Evolutionary conservation across 1,140 invertebrate genomes (phyloP), one percentile per base, ranked within the genome.

Genomic region (Arion vulgaris): DNA sequence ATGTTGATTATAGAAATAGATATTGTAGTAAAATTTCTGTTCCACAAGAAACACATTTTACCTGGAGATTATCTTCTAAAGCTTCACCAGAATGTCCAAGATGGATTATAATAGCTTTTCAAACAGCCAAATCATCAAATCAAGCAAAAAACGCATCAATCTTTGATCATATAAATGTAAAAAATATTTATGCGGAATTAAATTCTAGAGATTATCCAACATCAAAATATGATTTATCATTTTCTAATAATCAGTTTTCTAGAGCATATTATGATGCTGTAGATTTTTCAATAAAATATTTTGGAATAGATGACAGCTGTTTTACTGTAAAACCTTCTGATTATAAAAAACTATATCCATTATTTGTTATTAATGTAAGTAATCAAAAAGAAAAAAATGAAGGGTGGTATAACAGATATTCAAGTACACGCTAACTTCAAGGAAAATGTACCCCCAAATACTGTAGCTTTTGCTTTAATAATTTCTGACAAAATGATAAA

Each of bases 41-140:
- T 66, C 62, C 62, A 1, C n/a, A 9, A 66, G n/a, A n/a, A 5
- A 32, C 62, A 23, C 28, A 7, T 32, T 66, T 66, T 23, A 32
- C 62, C 2, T 66, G 62, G 62, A 23, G 62, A 32, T 17, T 66
- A 66, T 23, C 62, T n/a, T n/a, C n/a, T n/a, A n/a, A n/a, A 45
- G 19, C 1, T 1, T 23, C 62, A 2, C 32, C 62, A 32, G 62
- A 66, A 66, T 32, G 17, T 7, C 62, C 62, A 66, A 66, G 62
- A 66, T 66, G 62, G 62, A 66, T 66, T 66, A 66, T 66, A 28
- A 17, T 66, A 66, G n/a, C n/a, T 32, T 66, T 66, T 66, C 62
- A 66, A 66, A 66, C 62, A 66, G 17, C 28, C 32, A 66, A 32
- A 66, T 32, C 28, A 34, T 66, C 28, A 32, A 28, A 66, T 66